Conservation (phyloP, 2,888 invertebrate species). For the Lomographa bimaculata region DNA sequence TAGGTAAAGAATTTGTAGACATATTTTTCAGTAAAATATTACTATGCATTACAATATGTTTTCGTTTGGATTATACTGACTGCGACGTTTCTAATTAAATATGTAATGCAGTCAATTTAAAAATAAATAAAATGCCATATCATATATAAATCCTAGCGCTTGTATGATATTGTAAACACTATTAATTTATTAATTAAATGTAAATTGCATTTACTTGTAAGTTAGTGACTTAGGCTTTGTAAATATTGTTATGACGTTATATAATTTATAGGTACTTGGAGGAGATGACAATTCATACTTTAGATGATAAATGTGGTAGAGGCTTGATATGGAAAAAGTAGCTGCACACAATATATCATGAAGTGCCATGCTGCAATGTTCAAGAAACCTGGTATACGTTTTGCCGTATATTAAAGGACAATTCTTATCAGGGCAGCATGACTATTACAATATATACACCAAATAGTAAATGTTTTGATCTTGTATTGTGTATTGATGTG, state of each 20-base stretch:
- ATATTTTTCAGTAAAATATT: conserved; percentile 4
- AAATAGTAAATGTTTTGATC: conserved; percentile 71
- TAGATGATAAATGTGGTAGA: conserved; percentile 72
- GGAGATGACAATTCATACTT: conserved; percentile 67
- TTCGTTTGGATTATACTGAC: conserved; percentile 26
- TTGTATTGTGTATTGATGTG: conserved; percentile 75
- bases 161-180: conserved; percentile 81
- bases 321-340: conserved; percentile 60
- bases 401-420: neutral
- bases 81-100: conserved; percentile 23
- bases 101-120: conserved; percentile 64
- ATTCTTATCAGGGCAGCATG: conserved; percentile 32
- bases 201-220: conserved; percentile 81
- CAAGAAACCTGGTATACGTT: too few species aligned
- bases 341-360: conserved; percentile 66
- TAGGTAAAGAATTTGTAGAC: conserved; percentile 1
- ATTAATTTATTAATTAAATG: conserved; percentile 78
- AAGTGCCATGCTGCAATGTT: conserved; percentile 20
- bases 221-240: conserved; percentile 81
- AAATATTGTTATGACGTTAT: conserved; percentile 83
- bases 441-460: conserved; percentile 66
- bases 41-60: conserved; percentile 3
- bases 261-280: conserved; percentile 81
- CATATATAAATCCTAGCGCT: conserved; percentile 78
- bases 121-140: conserved; percentile 74